Percentiles rank a stretch among this genome's conserved stretches.
Conservation (phyloP, 2,113 vertebrate genomes). For the Otis tarda region DNA sequence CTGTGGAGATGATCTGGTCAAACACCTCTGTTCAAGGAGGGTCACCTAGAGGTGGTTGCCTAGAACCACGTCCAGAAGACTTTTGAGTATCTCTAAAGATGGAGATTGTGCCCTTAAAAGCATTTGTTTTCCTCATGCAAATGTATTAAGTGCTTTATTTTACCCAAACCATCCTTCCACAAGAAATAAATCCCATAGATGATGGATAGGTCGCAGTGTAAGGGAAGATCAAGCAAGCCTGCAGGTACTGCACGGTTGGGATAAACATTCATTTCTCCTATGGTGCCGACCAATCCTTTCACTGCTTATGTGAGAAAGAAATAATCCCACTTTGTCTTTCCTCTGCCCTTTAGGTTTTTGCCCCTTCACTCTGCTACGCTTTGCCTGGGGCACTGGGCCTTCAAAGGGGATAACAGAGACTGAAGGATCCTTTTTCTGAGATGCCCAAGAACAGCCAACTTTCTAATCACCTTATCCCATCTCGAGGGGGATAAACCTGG, state of each 20-base stretch:
- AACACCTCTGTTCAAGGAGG: neutral
- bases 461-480: neutral
- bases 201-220: rapidly evolving
- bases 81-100: neutral
- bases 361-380: neutral
- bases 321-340: neutral
- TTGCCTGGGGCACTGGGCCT: neutral
- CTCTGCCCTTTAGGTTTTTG: neutral
- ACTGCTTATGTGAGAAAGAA: neutral
- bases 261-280: neutral
- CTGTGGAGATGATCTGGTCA: neutral
- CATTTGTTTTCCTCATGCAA: neutral
- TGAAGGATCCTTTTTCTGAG: neutral
- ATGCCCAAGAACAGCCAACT: neutral
- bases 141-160: neutral
- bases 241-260: neutral
- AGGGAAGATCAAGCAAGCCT: neutral
- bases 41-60: neutral
- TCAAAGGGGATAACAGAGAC: rapidly evolving
- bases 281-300: neutral
- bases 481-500: rapidly evolving
- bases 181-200: neutral
- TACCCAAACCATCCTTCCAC: neutral
- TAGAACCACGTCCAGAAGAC: neutral
- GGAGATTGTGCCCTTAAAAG: neutral